Base-by-base conservation (phyloP, 2,888 invertebrate species). In the Hemicrepidius hirtus region DNA sequence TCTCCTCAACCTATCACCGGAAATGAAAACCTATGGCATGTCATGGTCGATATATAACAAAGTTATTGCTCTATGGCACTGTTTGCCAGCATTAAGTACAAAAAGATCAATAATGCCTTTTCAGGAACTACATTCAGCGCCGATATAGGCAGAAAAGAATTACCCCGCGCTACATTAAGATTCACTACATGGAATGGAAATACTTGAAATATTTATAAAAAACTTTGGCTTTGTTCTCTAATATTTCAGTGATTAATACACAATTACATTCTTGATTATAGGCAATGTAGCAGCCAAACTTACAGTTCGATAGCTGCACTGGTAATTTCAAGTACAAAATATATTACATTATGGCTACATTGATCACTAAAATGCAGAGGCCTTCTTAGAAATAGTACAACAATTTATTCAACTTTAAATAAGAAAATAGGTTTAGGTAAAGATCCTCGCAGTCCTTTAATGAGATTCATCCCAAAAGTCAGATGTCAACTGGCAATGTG, bases 21-120 rank as follows among this genome's bases (percentile, higher is more conserved):
- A 74, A 75, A 63, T 66, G 32, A 73, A 68, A 72, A 69, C 55
- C 32, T 74, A 64, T 73, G 71, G 75, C 73, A 69, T 70, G 69
- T 68, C 59, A 66, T 66, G 59, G 55, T 68, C 28, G 64, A 63
- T 50, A 63, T 50, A 69, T 41, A 57, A 73, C 63, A 73, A 62
- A 62, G 18, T 68, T 69, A 73, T 72, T 72, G 72, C 68, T 67
- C 46, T 78, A 79, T 79, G 79, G 79, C 79, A 79, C 79, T 59
- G 69, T 73, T 75, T 75, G 78, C 79, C 78, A 77, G 75, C 72
- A 75, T 77, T 78, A 78, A 78, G 77, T 79, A 77, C 78, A 62
- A 73, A 74, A 77, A 72, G 55, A 75, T 75, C 65, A 74, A 76
- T 76, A 76, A 77, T 75, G 76, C 74, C 76, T 74, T 74, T n/a